These are phyloP conservation scores for Spicauda simplicius DNA, from an alignment of 2,888 invertebrate genomes.

Conservation along the genomic window DNA sequence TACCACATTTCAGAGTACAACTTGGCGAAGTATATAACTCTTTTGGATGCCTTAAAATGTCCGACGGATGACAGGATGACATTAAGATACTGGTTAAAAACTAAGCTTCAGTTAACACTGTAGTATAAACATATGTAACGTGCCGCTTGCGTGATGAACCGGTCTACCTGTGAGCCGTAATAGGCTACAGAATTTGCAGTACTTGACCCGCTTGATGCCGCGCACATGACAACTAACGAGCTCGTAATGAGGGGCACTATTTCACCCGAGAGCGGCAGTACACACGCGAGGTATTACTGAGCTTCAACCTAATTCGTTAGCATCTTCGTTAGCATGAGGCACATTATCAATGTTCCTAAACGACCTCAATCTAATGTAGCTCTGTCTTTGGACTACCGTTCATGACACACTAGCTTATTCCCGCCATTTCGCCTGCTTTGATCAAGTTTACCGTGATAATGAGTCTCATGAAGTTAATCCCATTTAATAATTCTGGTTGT, in stretches of 20 bases:
- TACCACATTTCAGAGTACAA: no score
- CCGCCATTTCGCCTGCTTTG: no score
- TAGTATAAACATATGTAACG: background rate
- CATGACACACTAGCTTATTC: no score
- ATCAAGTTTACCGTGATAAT: no score
- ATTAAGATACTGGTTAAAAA: no score
- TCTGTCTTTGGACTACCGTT: no score
- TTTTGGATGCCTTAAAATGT: no score
- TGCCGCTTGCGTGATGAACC: background rate
- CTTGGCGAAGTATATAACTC: no score
- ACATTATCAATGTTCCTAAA: background rate
- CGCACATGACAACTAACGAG: slow-evolving; percentile 34
- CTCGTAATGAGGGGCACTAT: slow-evolving; percentile 28
- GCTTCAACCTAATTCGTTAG: slow-evolving; percentile 25
- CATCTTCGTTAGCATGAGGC: slow-evolving; percentile 4
- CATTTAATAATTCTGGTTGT: no score
- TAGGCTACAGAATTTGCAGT: slow-evolving; percentile 34
- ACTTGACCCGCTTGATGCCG: slow-evolving; percentile 33
- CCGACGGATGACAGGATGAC: no score
- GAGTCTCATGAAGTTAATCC: no score
- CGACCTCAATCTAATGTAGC: background rate
- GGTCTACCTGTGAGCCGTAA: slow-evolving; percentile 23
- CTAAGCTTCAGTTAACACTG: no score
- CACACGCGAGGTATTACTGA: slow-evolving; percentile 20
- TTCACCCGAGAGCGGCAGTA: slow-evolving; percentile 10